Evolutionary conservation across 53 echinoderm and acorn worm genomes (phyloP).

Genomic region (Pentamera pediparva): DNA sequence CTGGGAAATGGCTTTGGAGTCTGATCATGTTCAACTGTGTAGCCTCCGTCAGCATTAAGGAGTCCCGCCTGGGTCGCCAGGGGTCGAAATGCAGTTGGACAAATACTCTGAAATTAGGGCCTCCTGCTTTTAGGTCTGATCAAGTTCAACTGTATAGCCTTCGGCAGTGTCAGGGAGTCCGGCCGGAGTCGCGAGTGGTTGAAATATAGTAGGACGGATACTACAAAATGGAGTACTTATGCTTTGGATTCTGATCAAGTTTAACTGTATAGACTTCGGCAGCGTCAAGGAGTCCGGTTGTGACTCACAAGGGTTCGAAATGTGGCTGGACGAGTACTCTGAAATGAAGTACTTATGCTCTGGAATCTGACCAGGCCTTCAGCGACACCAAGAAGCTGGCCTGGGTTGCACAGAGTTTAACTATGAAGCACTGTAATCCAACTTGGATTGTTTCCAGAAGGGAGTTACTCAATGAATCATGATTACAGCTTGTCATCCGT

Average conservation of each 20-base stretch:
- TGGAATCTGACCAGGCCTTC: conserved; percentile 44
- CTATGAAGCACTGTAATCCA: too few relatives aligned
- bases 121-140: too few relatives aligned
- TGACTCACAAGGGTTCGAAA: conserved; percentile 75
- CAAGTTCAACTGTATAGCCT: conserved; percentile 66
- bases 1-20: too few relatives aligned
- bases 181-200: conserved; percentile 76
- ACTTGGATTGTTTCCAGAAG: too few relatives aligned
- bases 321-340: conserved; percentile 78
- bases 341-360: conserved; percentile 72
- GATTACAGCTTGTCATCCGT: too few relatives aligned
- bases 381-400: not conserved
- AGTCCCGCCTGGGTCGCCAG: conserved; percentile 72
- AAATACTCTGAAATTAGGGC: too few relatives aligned
- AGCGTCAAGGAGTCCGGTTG: conserved; percentile 85
- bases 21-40: too few relatives aligned
- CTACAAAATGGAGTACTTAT: conserved; percentile 90
- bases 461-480: too few relatives aligned
- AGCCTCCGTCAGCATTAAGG: too few relatives aligned
- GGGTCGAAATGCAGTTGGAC: too few relatives aligned
- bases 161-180: conserved; percentile 52
- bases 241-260: conserved; percentile 60
- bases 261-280: conserved; percentile 59
- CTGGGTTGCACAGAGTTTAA: not conserved
- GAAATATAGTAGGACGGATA: conserved; percentile 77